A percentile compares a stretch with the other conserved stretches of the same genome.
Evolutionary conservation across 2,113 vertebrate genomes (phyloP).

Genomic region (Mus pahari): DNA sequence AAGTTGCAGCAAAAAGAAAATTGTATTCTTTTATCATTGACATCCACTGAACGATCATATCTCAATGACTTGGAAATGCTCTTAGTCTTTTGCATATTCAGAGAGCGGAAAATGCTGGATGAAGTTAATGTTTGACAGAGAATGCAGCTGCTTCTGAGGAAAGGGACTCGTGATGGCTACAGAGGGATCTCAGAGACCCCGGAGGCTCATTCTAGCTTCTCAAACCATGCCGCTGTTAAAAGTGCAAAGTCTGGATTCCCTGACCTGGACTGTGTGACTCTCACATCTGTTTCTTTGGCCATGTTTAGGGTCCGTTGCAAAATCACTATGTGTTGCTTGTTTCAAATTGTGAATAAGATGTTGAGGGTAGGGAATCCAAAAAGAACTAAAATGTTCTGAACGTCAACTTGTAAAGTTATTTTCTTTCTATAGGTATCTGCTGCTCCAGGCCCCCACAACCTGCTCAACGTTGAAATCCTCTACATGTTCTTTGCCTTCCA

Average conservation of each 20-base stretch:
- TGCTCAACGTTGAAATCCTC: not conserved
- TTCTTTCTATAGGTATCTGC: not conserved
- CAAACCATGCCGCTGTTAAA: not conserved
- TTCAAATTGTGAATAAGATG: slow-evolving; percentile 39
- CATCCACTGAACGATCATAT: not conserved
- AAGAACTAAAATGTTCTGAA: not conserved
- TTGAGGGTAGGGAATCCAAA: not conserved
- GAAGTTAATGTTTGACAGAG: not conserved
- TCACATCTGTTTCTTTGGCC: not conserved
- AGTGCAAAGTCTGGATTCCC: not conserved
- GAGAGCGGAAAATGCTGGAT: not conserved
- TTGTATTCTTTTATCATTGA: not conserved
- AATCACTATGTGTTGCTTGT: not conserved
- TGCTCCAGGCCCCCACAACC: not conserved
- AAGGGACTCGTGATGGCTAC: not conserved
- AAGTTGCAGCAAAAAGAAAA: not conserved
- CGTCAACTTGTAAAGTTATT: not conserved
- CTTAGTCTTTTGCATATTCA: slow-evolving; percentile 8
- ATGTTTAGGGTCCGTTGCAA: not conserved
- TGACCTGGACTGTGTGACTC: not conserved
- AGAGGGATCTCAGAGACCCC: not conserved
- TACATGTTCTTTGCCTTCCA: not conserved
- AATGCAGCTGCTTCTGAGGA: not conserved
- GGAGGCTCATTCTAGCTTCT: not conserved
- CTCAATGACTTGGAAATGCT: not conserved